phyloP scores from a whole-genome alignment of 2,113 vertebrate genomes.

The Ptilonorhynchus violaceus region DNA sequence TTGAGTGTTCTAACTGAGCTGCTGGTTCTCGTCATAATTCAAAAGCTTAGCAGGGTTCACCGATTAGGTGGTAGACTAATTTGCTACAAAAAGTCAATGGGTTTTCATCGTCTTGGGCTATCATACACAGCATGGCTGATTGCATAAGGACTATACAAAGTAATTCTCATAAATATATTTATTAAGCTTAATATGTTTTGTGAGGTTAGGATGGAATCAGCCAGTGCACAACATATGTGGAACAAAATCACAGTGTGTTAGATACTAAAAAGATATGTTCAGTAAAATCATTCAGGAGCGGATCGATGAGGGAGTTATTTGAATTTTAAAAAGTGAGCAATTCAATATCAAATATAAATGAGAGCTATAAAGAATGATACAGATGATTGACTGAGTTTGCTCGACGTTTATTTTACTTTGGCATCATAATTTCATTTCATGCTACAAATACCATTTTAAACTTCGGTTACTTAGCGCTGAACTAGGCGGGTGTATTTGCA shows the following conservation, averaged over 20 bases:
- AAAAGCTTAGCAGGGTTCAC: conserved; percentile 92
- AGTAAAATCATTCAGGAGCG: conserved; percentile 48
- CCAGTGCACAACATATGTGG: conserved; percentile 66
- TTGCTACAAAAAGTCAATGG: conserved; percentile 91
- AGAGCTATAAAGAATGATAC: conserved; percentile 36
- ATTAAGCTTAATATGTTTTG: conserved; percentile 90
- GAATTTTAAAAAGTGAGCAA: conserved; percentile 57
- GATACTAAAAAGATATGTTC: conserved; percentile 59
- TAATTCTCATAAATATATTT: conserved; percentile 94
- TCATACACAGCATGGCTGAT: conserved; percentile 90
- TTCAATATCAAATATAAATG: conserved; percentile 56
- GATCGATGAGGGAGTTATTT: conserved; percentile 48
- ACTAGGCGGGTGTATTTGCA: background rate
- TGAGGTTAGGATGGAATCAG: conserved; percentile 75
- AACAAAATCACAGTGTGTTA: conserved; percentile 68
- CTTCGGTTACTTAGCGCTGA: background rate
- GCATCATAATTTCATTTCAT: conserved; percentile 55
- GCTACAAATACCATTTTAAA: conserved; percentile 18
- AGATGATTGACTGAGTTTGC: conserved; percentile 37
- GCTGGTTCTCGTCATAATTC: conserved; percentile 90
- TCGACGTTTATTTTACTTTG: conserved; percentile 47
- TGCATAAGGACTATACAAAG: conserved; percentile 89
- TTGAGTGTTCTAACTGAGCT: conserved; percentile 85
- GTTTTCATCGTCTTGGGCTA: conserved; percentile 86
- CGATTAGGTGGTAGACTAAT: conserved; percentile 92